Evolutionary conservation across 2,888 invertebrate genomes (phyloP).

Genomic region (Platycheirus rosarum): DNA sequence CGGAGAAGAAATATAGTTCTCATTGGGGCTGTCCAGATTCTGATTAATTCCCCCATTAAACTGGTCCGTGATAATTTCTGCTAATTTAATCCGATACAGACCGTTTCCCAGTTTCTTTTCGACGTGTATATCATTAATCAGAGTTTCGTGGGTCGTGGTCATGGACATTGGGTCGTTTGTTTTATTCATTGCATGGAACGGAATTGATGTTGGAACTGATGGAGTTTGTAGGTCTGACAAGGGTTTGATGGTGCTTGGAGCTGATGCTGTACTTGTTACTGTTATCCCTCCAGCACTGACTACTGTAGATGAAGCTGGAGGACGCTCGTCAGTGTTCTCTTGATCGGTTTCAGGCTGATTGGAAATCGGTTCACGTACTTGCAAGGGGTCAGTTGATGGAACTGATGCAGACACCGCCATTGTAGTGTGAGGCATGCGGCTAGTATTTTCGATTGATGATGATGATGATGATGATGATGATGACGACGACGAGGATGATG

Average conservation of each 20-base stretch:
- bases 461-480: slow-evolving; percentile 15
- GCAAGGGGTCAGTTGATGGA: slow-evolving; percentile 53
- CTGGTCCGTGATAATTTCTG: slow-evolving; percentile 78
- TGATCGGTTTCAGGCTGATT: slow-evolving; percentile 72
- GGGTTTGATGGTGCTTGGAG: slow-evolving; percentile 36
- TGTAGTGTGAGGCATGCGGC: slow-evolving; percentile 31
- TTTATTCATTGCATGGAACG: slow-evolving; percentile 59
- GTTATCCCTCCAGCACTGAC: neutral
- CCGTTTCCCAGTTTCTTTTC: slow-evolving; percentile 78
- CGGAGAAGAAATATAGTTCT: slow-evolving; percentile 42
- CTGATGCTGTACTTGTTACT: slow-evolving; percentile 43
- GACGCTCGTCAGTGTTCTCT: slow-evolving; percentile 74
- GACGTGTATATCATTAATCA: slow-evolving; percentile 75
- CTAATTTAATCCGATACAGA: slow-evolving; percentile 80
- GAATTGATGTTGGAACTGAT: slow-evolving; percentile 43
- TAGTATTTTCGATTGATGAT: neutral
- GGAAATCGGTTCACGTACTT: slow-evolving; percentile 71
- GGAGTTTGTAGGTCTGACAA: slow-evolving; percentile 17
- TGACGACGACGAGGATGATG: too few species aligned
- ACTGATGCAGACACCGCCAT: slow-evolving; percentile 51
- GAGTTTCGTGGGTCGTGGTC: slow-evolving; percentile 69
- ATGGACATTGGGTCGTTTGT: slow-evolving; percentile 39
- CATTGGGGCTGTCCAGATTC: slow-evolving; percentile 50
- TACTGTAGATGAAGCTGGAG: slow-evolving; percentile 57
- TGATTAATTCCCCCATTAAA: slow-evolving; percentile 75